A percentile compares a stretch with the other conserved stretches of the same genome.
Evolutionary conservation across 2,797 vertebrate species (phyloP).

Genomic region (Enteromius argenteus): DNA sequence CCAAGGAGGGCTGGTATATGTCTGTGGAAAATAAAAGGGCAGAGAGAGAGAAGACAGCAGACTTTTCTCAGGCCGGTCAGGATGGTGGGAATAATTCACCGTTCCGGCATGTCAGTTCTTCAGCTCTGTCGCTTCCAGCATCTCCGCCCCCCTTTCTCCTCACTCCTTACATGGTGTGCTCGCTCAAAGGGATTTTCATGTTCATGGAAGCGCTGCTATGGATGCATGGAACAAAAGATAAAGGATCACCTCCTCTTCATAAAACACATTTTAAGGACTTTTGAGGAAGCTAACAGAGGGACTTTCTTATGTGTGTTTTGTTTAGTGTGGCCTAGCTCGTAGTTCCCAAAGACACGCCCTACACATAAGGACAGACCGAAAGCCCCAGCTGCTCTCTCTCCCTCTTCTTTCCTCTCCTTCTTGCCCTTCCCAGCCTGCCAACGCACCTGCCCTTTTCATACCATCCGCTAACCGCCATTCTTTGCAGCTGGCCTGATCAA

Average conservation of each 20-base stretch:
- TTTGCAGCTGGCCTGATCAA: conserved; percentile 43
- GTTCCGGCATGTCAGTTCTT: conserved; percentile 75
- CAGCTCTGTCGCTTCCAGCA: conserved; percentile 66
- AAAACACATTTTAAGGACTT: conserved; percentile 50
- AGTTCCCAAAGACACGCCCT: conserved; percentile 75
- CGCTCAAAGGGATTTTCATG: conserved; percentile 61
- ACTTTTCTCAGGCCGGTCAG: conserved; percentile 77
- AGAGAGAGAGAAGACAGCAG: conserved; percentile 61
- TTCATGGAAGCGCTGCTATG: conserved; percentile 54
- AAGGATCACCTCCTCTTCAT: conserved; percentile 53
- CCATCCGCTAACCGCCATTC: conserved; percentile 51
- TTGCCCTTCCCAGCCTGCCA: conserved; percentile 56
- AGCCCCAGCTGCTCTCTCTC: conserved; percentile 44
- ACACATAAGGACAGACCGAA: conserved; percentile 72
- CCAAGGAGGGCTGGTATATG: conserved; percentile 52
- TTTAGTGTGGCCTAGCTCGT: conserved; percentile 62
- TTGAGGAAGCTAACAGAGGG: conserved; percentile 45
- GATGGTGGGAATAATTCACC: conserved; percentile 72
- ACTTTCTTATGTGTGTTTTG: conserved; percentile 58
- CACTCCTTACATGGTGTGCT: conserved; percentile 57
- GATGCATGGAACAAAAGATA: conserved; percentile 60
- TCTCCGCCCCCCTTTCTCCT: conserved; percentile 78
- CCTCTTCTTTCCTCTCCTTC: conserved; percentile 28
- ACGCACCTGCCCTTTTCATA: conserved; percentile 56
- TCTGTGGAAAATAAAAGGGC: conserved; percentile 44